Base-by-base conservation (phyloP, 2,888 invertebrate species). In the Polydrusus tereticollis region DNA sequence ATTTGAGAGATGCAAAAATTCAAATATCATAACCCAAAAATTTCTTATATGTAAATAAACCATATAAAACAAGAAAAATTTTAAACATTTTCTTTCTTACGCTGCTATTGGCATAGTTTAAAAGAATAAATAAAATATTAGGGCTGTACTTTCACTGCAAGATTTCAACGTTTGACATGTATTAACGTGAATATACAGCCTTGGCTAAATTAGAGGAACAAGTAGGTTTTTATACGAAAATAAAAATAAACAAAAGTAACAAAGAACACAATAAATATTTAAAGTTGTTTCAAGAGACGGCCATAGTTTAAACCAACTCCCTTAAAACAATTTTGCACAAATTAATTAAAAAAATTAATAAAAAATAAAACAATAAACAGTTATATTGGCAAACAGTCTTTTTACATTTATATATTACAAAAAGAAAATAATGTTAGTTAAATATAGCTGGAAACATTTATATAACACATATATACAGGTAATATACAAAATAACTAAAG, bases 401-500 rank as follows among this genome's bases (percentile, higher is more conserved):
- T 79, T 77, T 79, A 80, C 78, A 79, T 77, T 78, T 76, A 79
- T 78, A 79, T 79, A 52, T 76, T 79, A 80, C 78, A 78, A 79
- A 76, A 72, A 69, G 65, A 67, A 77, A 72, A 68, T 71, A 74
- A 71, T 41, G 67, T 69, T 71, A 71, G 72, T 55, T 60, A 72
- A 45, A 75, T 64, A 60, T 65, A 77, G 73, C 72, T 70, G 67
- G 76, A 80, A 80, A 79, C 81, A 81, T 78, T 78, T 77, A 80
- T 80, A 76, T 77, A 80, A 81, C 80, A 81, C 78, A 79, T 80
- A 81, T 81, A 77, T 81, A 81, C 80, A 82, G 66, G 76, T 78
- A 79, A 78, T 80, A 78, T 80, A 80, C 79, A 81, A 78, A 80
- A 75, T 16, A 60, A 71, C 29, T 60, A 50, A 73, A 75, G 70